Evolutionary conservation across 2,888 invertebrate genomes (phyloP), one percentile per base, ranked within the genome.

Genomic region (Tenthredo mesomela): DNA sequence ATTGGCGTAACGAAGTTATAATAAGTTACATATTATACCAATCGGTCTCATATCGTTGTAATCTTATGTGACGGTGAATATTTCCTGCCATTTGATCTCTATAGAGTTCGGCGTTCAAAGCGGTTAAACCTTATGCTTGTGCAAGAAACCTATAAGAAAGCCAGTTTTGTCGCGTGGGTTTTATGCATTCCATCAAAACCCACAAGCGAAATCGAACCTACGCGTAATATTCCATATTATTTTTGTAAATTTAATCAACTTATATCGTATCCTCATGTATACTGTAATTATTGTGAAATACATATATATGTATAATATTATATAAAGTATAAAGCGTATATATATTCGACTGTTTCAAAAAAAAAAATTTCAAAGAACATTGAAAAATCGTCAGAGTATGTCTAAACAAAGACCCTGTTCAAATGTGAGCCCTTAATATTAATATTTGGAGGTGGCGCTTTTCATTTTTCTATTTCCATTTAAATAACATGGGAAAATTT

Each of bases 141-240:
- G 71, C 71, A 73, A 73, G 71, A 40, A 43, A 73, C n/a, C 37
- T 37, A n/a, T 15, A 43, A 50, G 75, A 75, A 75, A 75, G 75
- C 75, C 25, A 75, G 75, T 75, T 75, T 75, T 29, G 15, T 3
- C 33, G 54, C 77, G 77, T 77, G 77, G 77, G 77, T 77, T 77
- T 50, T 77, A 50, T 77, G 54, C 77, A 77, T 77, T 54, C 77
- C 77, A 77, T 54, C 54, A 15, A 54, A 77, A 77, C 77, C 77
- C 54, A 54, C 54, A 54, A 77, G 37, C 15, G 47, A 29, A 33
- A 29, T 54, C 29, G 9, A 33, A 2, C 54, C 77, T 54, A 77
- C 77, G 54, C 54, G 77, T 50, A 10, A n/a, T 47, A 73, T 73
- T 73, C 25, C 25, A 67, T 33, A 25, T 67, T 40, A 43, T 73